These are phyloP conservation scores for Tryphoninae sp. DNA, from an alignment of 2,888 invertebrate genomes.

Conservation along the genomic window DNA sequence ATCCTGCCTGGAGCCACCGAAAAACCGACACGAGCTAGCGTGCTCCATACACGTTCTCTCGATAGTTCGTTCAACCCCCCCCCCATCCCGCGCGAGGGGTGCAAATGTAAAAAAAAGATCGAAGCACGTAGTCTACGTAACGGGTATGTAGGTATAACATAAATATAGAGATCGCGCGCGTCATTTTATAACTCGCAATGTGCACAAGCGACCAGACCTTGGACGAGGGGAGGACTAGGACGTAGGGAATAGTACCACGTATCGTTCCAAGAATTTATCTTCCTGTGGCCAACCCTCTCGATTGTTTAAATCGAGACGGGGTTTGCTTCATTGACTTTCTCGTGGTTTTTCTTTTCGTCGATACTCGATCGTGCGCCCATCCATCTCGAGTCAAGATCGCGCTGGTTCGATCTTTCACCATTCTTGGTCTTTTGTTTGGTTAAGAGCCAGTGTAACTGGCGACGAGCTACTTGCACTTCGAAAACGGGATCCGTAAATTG, in stretches of 20 bases:
- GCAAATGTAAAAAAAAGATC: slow-evolving; percentile 21
- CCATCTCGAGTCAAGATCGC: too few species aligned
- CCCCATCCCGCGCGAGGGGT: too few species aligned
- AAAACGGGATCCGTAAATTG: too few species aligned
- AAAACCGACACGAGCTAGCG: slow-evolving; percentile 13
- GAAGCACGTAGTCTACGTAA: slow-evolving; percentile 25
- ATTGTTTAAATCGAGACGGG: slow-evolving; percentile 42
- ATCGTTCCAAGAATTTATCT: slow-evolving; percentile 50
- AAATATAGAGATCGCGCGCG: neutral
- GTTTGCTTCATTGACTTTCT: slow-evolving; percentile 29
- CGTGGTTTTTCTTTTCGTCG: neutral
- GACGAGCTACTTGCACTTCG: too few species aligned
- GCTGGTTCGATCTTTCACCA: too few species aligned
- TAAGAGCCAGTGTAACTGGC: too few species aligned
- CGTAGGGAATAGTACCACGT: neutral
- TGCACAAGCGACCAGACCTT: neutral
- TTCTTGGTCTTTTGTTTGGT: too few species aligned
- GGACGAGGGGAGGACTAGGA: too few species aligned
- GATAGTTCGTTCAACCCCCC: too few species aligned
- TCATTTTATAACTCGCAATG: neutral
- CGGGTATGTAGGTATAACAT: neutral
- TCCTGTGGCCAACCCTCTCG: slow-evolving; percentile 45
- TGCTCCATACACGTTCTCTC: too few species aligned
- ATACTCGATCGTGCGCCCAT: neutral
- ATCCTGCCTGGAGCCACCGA: slow-evolving; percentile 24